Evolutionary conservation across 23 tunicate species (phyloP).

Genomic region (Phallusia fumigata): DNA sequence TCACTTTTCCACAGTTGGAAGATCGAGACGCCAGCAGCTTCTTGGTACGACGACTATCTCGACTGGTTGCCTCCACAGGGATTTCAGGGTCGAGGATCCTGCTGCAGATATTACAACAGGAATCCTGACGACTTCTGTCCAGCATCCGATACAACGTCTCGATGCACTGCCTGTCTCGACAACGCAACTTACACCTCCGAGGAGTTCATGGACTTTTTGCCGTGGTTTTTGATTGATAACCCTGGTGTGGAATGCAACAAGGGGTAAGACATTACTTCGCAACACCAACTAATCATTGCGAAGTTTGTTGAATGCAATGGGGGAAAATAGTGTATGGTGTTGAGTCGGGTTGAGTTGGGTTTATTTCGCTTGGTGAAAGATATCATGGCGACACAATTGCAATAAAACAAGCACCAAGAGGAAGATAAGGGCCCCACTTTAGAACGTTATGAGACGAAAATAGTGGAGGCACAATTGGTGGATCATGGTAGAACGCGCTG

Average conservation of each 20-base stretch:
- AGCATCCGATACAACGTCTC: conserved; percentile 24
- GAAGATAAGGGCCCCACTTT: too few species aligned
- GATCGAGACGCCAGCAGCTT: conserved; percentile 89
- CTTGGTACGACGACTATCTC: conserved; percentile 97
- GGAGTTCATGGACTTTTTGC: conserved; percentile 77
- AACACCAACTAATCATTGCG: too few species aligned
- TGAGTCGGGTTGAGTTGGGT: too few species aligned
- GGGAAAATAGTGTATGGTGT: neutral
- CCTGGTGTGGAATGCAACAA: conserved; percentile 84
- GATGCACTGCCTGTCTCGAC: conserved; percentile 33
- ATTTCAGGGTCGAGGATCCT: conserved; percentile 36
- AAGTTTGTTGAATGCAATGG: too few species aligned
- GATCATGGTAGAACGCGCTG: too few species aligned
- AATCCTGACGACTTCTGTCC: conserved; percentile 71
- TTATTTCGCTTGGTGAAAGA: too few species aligned
- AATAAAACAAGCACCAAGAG: too few species aligned
- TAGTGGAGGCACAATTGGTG: too few species aligned
- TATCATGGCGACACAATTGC: too few species aligned
- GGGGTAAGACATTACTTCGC: conserved; percentile 38
- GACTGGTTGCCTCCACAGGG: conserved; percentile 83
- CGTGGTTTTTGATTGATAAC: conserved; percentile 89
- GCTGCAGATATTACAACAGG: conserved; percentile 47
- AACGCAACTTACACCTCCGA: conserved; percentile 44
- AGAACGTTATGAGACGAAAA: too few species aligned
- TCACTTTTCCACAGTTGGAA: conserved; percentile 86